Percentiles rank a stretch among this genome's conserved stretches.
phyloP scores from a whole-genome alignment of 2,888 invertebrate genomes.

The Blera fallax region DNA sequence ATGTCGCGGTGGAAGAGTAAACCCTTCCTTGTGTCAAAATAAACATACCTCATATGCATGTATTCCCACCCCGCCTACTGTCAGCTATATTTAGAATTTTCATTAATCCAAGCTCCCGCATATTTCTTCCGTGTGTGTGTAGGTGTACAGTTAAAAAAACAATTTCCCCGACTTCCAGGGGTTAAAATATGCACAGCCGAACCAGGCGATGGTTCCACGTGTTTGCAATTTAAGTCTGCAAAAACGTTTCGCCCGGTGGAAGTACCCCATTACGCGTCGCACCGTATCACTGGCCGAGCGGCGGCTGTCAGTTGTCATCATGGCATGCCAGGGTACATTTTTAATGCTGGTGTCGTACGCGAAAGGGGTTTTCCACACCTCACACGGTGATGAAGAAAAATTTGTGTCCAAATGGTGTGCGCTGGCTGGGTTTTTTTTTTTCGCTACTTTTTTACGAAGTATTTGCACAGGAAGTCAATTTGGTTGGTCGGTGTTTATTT shows the following conservation, averaged over 20 bases:
- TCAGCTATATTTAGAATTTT: constrained; percentile 20
- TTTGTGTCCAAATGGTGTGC: constrained; percentile 1
- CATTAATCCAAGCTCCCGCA: not conserved
- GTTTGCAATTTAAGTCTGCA: constrained; percentile 20
- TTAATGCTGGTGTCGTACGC: constrained; percentile 9
- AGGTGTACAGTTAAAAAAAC: not conserved
- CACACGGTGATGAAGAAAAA: not conserved
- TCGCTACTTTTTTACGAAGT: not conserved
- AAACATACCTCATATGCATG: not conserved
- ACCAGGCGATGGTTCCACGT: not conserved
- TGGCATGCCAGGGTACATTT: not conserved
- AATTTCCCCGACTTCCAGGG: not conserved
- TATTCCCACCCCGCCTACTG: not conserved
- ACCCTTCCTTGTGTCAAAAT: constrained; percentile 16
- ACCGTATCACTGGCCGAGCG: not conserved
- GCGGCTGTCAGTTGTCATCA: constrained; percentile 16
- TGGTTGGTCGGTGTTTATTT: constrained; percentile 5
- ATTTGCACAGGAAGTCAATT: constrained; percentile 25
- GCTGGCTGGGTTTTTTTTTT: not conserved
- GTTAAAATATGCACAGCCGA: not conserved
- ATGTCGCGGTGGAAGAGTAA: constrained; percentile 19
- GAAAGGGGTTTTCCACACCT: constrained; percentile 7
- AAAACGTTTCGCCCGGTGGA: not conserved
- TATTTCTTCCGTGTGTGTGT: not conserved
- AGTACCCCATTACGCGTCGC: not conserved